Conservation (phyloP, 2,888 invertebrate species). For the Alloscopus bannaensis region DNA sequence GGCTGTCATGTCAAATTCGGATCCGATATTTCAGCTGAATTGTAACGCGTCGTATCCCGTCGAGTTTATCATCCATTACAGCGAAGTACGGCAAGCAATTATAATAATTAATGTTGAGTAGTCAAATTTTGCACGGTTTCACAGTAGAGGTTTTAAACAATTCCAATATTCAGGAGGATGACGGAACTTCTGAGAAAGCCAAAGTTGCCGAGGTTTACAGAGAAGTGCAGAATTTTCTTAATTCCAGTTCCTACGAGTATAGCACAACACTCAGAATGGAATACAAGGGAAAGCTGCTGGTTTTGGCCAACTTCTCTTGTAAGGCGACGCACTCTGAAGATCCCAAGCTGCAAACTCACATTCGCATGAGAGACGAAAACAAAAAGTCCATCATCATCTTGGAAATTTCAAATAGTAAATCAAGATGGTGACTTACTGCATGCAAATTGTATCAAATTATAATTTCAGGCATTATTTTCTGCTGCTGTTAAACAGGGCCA, state of each 20-base stretch:
- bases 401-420: slow-evolving; percentile 33
- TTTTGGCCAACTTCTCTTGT: slow-evolving; percentile 38
- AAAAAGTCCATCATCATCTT: slow-evolving; percentile 26
- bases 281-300: slow-evolving; percentile 43
- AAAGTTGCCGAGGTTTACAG: slow-evolving; percentile 23
- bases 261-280: slow-evolving; percentile 24
- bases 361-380: slow-evolving; percentile 6
- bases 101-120: neutral
- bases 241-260: slow-evolving; percentile 17
- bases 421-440: too few species aligned
- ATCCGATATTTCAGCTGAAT: slow-evolving; percentile 29
- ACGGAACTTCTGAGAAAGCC: slow-evolving; percentile 30
- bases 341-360: slow-evolving; percentile 18
- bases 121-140: neutral
- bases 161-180: slow-evolving; percentile 44
- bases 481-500: neutral
- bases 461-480: too few species aligned
- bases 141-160: neutral
- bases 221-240: neutral
- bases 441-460: too few species aligned
- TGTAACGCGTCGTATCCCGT: slow-evolving; percentile 47
- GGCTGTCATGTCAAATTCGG: slow-evolving; percentile 40
- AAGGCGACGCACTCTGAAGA: neutral
- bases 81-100: slow-evolving; percentile 22
- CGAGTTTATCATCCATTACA: slow-evolving; percentile 51